Evolutionary conservation across 2,888 invertebrate species (phyloP).

Genomic region (Buathra laborator): DNA sequence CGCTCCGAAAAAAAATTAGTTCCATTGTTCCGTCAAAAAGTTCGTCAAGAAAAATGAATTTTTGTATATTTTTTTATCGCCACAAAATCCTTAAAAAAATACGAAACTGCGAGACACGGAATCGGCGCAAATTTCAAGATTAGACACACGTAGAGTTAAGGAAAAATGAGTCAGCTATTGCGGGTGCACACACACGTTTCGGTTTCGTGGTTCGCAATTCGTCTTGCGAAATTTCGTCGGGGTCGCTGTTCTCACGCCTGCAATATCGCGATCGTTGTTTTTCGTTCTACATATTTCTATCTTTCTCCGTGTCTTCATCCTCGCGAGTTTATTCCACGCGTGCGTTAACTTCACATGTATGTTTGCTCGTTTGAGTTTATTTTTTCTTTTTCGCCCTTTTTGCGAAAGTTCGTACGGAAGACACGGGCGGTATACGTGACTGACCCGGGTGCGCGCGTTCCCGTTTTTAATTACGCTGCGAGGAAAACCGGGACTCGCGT

Average conservation of each 20-base stretch:
- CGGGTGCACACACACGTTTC: slow-evolving; percentile 49
- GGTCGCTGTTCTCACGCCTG: slow-evolving; percentile 71
- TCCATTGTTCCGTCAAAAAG: too few species aligned
- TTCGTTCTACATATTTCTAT: slow-evolving; percentile 36
- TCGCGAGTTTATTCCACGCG: slow-evolving; percentile 47
- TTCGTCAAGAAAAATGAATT: too few species aligned
- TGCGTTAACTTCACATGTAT: slow-evolving; percentile 4
- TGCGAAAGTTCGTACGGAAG: slow-evolving; percentile 49
- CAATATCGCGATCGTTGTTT: slow-evolving; percentile 61
- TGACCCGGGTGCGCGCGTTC: slow-evolving; percentile 69
- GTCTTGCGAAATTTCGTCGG: slow-evolving; percentile 61
- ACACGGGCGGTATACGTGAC: slow-evolving; percentile 51
- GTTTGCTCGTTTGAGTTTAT: neutral
- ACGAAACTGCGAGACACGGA: neutral
- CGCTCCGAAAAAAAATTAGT: too few species aligned
- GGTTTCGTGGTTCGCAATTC: slow-evolving; percentile 61
- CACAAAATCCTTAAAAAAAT: neutral
- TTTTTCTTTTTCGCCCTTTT: slow-evolving; percentile 58
- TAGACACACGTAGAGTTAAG: neutral
- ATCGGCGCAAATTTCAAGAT: neutral
- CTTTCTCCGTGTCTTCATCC: slow-evolving; percentile 48
- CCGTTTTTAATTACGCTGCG: slow-evolving; percentile 77
- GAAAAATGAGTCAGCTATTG: slow-evolving; percentile 31
- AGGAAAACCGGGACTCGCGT: slow-evolving; percentile 70
- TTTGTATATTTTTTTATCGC: too few species aligned